Evolutionary conservation across 2,797 vertebrate genomes (phyloP).

Genomic region (Aplochiton taeniatus): DNA sequence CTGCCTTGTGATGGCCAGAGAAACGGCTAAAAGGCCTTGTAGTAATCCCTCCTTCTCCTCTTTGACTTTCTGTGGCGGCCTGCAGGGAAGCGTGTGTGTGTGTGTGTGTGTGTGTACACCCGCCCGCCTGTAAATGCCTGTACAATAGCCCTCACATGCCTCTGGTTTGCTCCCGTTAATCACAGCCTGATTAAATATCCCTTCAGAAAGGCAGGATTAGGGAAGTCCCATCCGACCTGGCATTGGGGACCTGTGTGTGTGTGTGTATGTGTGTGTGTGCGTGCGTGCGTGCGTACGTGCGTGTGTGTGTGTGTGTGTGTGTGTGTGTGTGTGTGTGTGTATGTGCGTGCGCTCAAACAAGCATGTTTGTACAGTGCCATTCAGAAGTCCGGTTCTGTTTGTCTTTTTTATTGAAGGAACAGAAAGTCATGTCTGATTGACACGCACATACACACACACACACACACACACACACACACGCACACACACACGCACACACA

Average conservation of each 20-base stretch:
- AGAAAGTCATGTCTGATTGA: too few species aligned
- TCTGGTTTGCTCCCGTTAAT: slow-evolving; percentile 54
- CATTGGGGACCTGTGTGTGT: slow-evolving; percentile 25
- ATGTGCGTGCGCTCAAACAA: neutral
- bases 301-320: slow-evolving; percentile 10
- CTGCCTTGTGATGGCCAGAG: too few species aligned
- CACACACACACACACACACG: neutral
- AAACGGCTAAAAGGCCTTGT: slow-evolving; percentile 24
- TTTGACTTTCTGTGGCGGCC: slow-evolving; percentile 46
- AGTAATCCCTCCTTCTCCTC: slow-evolving; percentile 53
- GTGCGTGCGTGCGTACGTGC: slow-evolving; percentile 1
- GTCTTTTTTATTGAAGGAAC: slow-evolving; percentile 35
- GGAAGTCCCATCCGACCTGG: slow-evolving; percentile 58
- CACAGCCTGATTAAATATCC: slow-evolving; percentile 64
- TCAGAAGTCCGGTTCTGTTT: slow-evolving; percentile 20
- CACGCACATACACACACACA: neutral
- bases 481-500: neutral
- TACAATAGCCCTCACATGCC: slow-evolving; percentile 36
- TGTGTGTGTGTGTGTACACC: slow-evolving; percentile 12
- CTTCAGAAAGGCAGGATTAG: slow-evolving; percentile 56
- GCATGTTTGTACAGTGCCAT: slow-evolving; percentile 3
- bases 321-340: neutral
- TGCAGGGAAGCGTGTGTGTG: slow-evolving; percentile 4
- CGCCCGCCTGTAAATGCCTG: too few species aligned
- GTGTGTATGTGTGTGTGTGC: slow-evolving; percentile 3